Evolutionary conservation across 2,113 vertebrate genomes (phyloP).

Genomic region (Lota lota): DNA sequence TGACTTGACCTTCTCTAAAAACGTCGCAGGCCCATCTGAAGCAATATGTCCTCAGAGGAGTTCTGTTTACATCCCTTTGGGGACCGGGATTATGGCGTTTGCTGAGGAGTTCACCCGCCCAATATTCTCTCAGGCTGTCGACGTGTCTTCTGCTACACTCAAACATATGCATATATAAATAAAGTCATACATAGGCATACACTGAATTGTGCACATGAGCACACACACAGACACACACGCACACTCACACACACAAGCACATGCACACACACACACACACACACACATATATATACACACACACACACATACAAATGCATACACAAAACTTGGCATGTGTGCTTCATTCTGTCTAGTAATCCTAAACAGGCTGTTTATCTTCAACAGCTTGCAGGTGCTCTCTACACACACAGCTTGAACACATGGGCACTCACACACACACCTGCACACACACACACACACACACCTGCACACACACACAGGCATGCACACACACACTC

Average conservation of each 20-base stretch:
- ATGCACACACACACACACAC: background rate
- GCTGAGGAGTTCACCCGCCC: conserved; percentile 3
- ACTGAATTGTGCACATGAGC: background rate
- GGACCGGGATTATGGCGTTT: conserved; percentile 15
- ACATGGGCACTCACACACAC: conserved; percentile 21
- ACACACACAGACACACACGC: background rate
- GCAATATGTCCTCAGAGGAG: conserved; percentile 17
- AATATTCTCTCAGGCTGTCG: conserved; percentile 11
- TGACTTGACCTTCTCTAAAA: background rate
- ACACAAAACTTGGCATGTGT: conserved; percentile 32
- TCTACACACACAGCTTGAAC: conserved; percentile 10
- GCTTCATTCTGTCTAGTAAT: conserved; percentile 46
- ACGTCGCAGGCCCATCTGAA: conserved; percentile 7
- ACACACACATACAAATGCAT: conserved; percentile 14
- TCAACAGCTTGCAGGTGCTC: conserved; percentile 62
- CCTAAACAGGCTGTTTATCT: conserved; percentile 45
- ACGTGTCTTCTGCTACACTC: conserved; percentile 18
- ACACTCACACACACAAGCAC: background rate
- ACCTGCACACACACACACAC: conserved; percentile 1
- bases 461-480: conserved; percentile 2
- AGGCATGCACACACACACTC: background rate
- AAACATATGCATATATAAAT: conserved; percentile 38
- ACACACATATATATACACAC: conserved; percentile 17
- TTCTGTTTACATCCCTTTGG: conserved; percentile 22
- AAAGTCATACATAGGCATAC: conserved; percentile 14